Base-by-base conservation (phyloP, 1,140 invertebrate genomes). In the Euura lappo region DNA sequence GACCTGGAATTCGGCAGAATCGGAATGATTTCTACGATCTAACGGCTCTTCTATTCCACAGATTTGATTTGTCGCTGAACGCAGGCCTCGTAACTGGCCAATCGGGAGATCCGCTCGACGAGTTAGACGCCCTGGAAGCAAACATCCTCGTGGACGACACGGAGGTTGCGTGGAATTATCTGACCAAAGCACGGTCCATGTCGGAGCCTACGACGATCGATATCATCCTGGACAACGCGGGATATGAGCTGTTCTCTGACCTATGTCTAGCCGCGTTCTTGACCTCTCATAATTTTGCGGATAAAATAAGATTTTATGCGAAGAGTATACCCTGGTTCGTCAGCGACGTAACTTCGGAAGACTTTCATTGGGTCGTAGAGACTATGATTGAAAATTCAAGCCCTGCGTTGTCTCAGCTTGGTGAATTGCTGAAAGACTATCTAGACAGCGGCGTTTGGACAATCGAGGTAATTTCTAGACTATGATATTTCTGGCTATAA, bases 321-420 rank as follows among this genome's bases (percentile, higher is more conserved):
- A 98, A 99, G 87, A 89, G 90, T 2, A 92, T 95, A 72, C 96
- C 97, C 0, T 99, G 97, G 97, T 99, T 96, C 86, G 92, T 98
- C 4, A 98, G 96, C 2, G 97, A 99, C 85, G 93, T 94, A 1
- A 94, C 91, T 8, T 77, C 79, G 5, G 79, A 85, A 5, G 97
- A 98, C 86, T 92, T 96, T 64, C 77, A 89, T 77, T 95, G 91
- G 91, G 89, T 90, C 0, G 68, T 91, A 3, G 68, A 88, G 5
- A 82, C 83, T 73, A 74, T 89, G 43, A 72, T 72, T 3, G 71
- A 79, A 3, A 79, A 83, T 69, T 13, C 77, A 2, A 72, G 82
- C 67, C 76, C 78, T 13, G 65, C 72, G 43, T 70, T 84, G 6
- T 71, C 76, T 47, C 79, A 6, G 4, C 76, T 91, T 4, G 91